Evolutionary conservation across 2,113 vertebrate genomes (phyloP).

Genomic region (Onychorhynchus coronatus): DNA sequence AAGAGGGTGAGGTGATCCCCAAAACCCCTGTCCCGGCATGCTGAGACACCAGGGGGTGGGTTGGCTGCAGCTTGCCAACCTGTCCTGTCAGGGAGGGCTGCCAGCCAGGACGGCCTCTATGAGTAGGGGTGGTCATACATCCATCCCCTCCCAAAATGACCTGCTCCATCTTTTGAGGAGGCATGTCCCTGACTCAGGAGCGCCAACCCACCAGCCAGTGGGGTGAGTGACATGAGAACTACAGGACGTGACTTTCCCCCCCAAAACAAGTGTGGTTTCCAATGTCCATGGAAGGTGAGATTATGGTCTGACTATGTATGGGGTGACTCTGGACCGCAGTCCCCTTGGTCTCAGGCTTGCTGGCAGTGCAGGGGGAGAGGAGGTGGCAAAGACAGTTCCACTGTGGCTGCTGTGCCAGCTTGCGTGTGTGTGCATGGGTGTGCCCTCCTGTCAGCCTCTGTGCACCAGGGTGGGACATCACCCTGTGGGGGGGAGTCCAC

Average conservation of each 20-base stretch:
- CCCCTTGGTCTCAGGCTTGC: neutral
- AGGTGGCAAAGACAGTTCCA: neutral
- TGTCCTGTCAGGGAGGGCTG: neutral
- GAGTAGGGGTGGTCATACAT: neutral
- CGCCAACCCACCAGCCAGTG: neutral
- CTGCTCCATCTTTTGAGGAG: neutral
- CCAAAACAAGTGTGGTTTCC: neutral
- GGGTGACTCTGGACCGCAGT: neutral
- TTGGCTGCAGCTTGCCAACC: neutral
- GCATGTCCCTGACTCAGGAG: neutral
- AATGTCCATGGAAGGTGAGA: neutral
- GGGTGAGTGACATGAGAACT: neutral
- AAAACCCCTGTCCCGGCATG: neutral
- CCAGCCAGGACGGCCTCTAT: neutral
- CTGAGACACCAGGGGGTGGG: neutral
- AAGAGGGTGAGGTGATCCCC: neutral
- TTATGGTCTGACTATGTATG: rapidly evolving
- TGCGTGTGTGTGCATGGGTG: neutral
- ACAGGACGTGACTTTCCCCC: neutral
- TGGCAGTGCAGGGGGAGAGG: neutral
- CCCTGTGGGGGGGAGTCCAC: neutral
- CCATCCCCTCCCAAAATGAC: neutral
- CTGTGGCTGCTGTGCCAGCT: neutral
- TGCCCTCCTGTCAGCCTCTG: neutral
- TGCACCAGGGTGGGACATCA: rapidly evolving